These are phyloP conservation scores for Dicerorhinus sumatrensis DNA, from an alignment of 2,113 vertebrate species.

Conservation along the genomic window DNA sequence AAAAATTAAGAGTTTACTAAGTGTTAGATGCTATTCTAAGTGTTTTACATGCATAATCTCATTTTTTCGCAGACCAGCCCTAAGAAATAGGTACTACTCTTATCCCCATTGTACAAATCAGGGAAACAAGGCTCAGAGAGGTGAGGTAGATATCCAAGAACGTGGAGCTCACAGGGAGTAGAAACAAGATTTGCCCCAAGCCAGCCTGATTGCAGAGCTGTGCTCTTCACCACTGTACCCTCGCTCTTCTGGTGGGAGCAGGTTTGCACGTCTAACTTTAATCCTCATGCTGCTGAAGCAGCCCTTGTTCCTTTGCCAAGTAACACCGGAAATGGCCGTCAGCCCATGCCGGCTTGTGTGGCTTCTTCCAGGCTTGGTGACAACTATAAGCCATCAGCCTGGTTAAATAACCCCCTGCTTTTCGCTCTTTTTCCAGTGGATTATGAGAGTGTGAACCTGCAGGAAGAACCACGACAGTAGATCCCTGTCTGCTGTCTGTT, in stretches of 20 bases:
- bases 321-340: not conserved
- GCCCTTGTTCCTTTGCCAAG: not conserved
- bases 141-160: not conserved
- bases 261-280: not conserved
- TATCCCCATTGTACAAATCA: not conserved
- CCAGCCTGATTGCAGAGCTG: too few species aligned
- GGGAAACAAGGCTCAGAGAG: not conserved
- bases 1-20: conserved; percentile 2
- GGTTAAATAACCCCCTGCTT: not conserved
- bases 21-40: not conserved
- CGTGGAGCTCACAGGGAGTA: not conserved
- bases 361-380: not conserved
- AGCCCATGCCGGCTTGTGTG: not conserved
- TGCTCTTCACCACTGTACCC: not conserved
- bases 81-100: not conserved
- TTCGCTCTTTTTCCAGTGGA: not conserved
- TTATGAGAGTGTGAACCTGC: not conserved
- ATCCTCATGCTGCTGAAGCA: not conserved
- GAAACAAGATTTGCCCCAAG: not conserved
- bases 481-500: not conserved
- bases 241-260: too few species aligned
- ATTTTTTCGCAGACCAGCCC: not conserved
- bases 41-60: not conserved
- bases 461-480: not conserved
- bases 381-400: not conserved